A percentile compares a stretch with the other conserved stretches of the same genome.
Conservation (phyloP, 2,797 vertebrate species). For the Cyclopterus lumpus region DNA sequence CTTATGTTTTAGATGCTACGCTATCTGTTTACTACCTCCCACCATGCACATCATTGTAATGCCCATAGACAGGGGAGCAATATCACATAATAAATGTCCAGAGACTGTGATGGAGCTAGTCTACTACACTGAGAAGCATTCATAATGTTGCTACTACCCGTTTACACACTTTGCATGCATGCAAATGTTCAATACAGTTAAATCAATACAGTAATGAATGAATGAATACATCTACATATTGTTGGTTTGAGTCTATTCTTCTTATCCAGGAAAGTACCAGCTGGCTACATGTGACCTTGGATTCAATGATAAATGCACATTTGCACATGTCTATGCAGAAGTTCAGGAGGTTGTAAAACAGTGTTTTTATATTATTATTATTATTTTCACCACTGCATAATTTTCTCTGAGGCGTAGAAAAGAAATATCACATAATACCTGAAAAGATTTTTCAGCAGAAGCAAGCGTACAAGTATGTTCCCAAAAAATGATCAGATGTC, state of each 20-base stretch:
- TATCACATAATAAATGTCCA: slow-evolving; percentile 61
- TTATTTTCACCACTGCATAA: slow-evolving; percentile 27
- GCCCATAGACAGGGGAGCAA: slow-evolving; percentile 63
- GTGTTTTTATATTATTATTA: background rate
- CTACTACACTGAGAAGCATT: slow-evolving; percentile 30
- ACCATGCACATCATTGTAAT: slow-evolving; percentile 60
- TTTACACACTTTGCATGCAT: slow-evolving; percentile 29
- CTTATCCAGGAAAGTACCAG: slow-evolving; percentile 11
- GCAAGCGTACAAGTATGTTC: slow-evolving; percentile 41
- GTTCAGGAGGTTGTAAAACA: slow-evolving; percentile 24
- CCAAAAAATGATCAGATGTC: slow-evolving; percentile 56
- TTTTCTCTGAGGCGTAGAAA: slow-evolving; percentile 19
- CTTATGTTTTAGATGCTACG: slow-evolving; percentile 39
- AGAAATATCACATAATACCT: slow-evolving; percentile 16
- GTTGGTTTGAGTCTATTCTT: slow-evolving; percentile 22
- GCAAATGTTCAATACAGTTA: slow-evolving; percentile 20
- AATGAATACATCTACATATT: slow-evolving; percentile 32
- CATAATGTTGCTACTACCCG: slow-evolving; percentile 24
- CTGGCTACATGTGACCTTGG: slow-evolving; percentile 53
- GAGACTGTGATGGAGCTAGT: slow-evolving; percentile 50
- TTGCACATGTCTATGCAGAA: slow-evolving; percentile 27
- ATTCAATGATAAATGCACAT: slow-evolving; percentile 30
- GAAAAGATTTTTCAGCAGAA: slow-evolving; percentile 35
- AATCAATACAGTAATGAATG: slow-evolving; percentile 36
- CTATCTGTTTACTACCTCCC: slow-evolving; percentile 61